Percentiles rank a stretch among this genome's conserved stretches.
These are phyloP conservation scores for Erinaceus europaeus DNA, from an alignment of 2,113 vertebrate species.

Conservation along the genomic window DNA sequence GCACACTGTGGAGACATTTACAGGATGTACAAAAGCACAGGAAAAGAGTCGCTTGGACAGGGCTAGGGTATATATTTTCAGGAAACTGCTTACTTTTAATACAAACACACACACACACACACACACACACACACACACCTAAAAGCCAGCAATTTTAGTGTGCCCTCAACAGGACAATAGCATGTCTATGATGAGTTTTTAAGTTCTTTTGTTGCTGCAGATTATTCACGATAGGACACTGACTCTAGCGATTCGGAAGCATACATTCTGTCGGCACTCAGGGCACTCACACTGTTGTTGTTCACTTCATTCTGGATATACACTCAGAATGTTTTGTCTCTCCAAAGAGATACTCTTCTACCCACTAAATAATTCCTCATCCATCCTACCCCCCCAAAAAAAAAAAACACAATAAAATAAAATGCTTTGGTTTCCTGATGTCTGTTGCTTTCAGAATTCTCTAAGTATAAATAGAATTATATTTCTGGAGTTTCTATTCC, in stretches of 20 bases:
- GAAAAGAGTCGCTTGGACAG: constrained; percentile 62
- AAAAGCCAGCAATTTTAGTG: constrained; percentile 40
- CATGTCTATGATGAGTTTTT: not conserved
- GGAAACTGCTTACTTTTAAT: constrained; percentile 49
- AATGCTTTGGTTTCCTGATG: not conserved
- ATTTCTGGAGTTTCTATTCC: not conserved
- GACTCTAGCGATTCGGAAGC: no score
- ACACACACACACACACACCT: not conserved
- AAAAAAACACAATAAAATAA: no score
- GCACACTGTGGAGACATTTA: constrained; percentile 49
- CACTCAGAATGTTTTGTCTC: not conserved
- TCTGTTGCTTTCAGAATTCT: not conserved
- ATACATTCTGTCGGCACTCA: not conserved
- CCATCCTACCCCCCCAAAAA: no score
- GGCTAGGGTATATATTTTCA: constrained; percentile 60
- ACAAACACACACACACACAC: constrained; percentile 20
- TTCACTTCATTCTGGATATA: not conserved
- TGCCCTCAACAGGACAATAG: constrained; percentile 23
- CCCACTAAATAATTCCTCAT: no score
- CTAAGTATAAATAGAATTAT: not conserved
- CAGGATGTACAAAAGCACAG: constrained; percentile 73
- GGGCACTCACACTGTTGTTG: not conserved
- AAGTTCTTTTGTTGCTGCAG: no score
- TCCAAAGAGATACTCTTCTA: not conserved
- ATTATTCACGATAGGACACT: no score